These are phyloP conservation scores for Sebastes vulpes DNA, from an alignment of 2,797 vertebrate genomes.

Conservation along the genomic window DNA sequence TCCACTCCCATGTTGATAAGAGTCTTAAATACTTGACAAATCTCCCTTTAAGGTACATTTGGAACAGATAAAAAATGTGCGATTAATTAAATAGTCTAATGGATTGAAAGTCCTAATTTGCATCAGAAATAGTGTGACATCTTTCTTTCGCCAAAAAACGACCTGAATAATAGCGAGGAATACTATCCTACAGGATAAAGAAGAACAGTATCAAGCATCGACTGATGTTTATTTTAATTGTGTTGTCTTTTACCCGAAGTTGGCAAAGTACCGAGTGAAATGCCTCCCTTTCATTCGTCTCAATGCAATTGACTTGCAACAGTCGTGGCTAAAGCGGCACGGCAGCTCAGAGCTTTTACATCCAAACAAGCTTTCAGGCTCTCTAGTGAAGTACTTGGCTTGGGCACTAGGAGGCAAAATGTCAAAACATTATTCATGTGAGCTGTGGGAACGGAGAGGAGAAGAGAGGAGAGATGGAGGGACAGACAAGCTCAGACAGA, in stretches of 20 bases:
- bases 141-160: constrained; percentile 24
- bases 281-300: constrained; percentile 15
- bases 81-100: too few relatives aligned
- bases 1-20: too few relatives aligned
- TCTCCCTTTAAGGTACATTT: too few relatives aligned
- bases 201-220: background rate
- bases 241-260: background rate
- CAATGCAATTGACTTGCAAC: constrained; percentile 11
- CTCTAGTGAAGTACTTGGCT: constrained; percentile 39
- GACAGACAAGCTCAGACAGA: constrained; percentile 10
- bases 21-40: too few relatives aligned
- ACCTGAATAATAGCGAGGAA: background rate
- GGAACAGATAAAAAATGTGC: too few relatives aligned
- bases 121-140: constrained; percentile 37
- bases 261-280: background rate
- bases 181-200: background rate
- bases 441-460: background rate
- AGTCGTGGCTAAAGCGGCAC: background rate
- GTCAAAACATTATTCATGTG: constrained; percentile 42
- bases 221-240: constrained; percentile 6
- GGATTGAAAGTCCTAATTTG: background rate
- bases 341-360: background rate
- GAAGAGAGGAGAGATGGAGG: constrained; percentile 9
- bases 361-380: constrained; percentile 44
- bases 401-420: constrained; percentile 53